Conservation (phyloP, 2,888 invertebrate genomes). For the Andrena camellia region DNA sequence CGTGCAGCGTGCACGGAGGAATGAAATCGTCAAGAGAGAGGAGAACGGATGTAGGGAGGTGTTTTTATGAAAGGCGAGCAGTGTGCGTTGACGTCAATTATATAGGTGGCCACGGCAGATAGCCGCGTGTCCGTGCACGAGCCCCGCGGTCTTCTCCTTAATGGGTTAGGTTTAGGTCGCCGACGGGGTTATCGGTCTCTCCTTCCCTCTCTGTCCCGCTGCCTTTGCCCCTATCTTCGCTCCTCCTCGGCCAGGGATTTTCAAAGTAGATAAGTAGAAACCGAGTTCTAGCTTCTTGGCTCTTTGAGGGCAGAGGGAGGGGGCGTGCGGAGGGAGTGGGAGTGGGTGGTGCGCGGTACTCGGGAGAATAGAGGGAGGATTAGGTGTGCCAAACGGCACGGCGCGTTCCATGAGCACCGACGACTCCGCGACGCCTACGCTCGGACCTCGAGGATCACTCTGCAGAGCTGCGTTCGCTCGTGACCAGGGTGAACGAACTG, state of each 20-base stretch:
- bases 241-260: conserved; percentile 78
- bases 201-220: conserved; percentile 11
- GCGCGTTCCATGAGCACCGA: conserved; percentile 48
- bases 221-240: conserved; percentile 24
- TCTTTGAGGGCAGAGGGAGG: not conserved
- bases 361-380: conserved; percentile 57
- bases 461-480: not conserved
- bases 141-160: conserved; percentile 77
- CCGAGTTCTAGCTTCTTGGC: conserved; percentile 47
- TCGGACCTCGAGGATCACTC: not conserved
- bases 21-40: conserved; percentile 78
- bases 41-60: conserved; percentile 84
- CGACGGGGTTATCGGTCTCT: conserved; percentile 81
- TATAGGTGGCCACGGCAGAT: conserved; percentile 83
- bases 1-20: conserved; percentile 61
- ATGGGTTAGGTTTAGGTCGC: conserved; percentile 83
- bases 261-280: conserved; percentile 80
- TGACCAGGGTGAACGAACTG: conserved; percentile 33
- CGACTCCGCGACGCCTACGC: conserved; percentile 44
- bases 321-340: not conserved
- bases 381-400: conserved; percentile 61
- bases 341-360: conserved; percentile 23
- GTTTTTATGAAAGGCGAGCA: conserved; percentile 84
- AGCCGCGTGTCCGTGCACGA: conserved; percentile 70
- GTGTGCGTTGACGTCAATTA: conserved; percentile 84